Evolutionary conservation across 2,113 vertebrate genomes (phyloP).

Genomic region (Maccullochella peelii): DNA sequence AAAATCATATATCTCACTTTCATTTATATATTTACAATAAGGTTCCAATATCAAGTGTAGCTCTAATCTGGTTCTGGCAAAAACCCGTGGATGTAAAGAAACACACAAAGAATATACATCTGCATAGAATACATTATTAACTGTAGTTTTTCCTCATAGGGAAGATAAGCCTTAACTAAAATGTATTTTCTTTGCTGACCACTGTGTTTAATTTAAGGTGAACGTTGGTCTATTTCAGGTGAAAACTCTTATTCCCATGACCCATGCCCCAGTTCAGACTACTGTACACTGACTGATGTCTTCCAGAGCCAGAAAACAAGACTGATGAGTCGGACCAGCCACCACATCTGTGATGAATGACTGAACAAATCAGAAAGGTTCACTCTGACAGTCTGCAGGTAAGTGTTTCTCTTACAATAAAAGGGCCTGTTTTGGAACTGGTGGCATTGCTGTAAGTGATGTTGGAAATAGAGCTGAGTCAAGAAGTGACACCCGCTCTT

Average conservation of each 20-base stretch:
- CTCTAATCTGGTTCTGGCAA: neutral
- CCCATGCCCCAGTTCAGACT: neutral
- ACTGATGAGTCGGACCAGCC: constrained; percentile 10
- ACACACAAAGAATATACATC: neutral
- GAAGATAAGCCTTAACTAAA: neutral
- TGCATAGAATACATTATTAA: neutral
- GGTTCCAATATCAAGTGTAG: neutral
- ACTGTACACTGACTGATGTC: constrained; percentile 5
- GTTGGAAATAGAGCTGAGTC: neutral
- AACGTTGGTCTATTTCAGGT: neutral
- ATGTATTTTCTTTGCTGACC: neutral
- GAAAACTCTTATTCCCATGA: neutral
- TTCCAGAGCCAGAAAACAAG: constrained; percentile 8
- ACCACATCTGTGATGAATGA: constrained; percentile 3
- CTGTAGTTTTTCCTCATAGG: neutral
- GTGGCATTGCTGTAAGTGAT: neutral
- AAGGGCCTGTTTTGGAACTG: neutral
- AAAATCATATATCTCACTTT: neutral
- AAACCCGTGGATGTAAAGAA: neutral
- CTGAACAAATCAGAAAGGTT: constrained; percentile 10
- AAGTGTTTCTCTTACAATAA: neutral
- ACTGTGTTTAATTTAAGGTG: neutral
- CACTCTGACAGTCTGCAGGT: constrained; percentile 11
- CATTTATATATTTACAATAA: neutral
- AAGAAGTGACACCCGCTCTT: neutral